These are phyloP conservation scores for Panthera leo DNA, from an alignment of 2,113 vertebrate species.

Conservation along the genomic window DNA sequence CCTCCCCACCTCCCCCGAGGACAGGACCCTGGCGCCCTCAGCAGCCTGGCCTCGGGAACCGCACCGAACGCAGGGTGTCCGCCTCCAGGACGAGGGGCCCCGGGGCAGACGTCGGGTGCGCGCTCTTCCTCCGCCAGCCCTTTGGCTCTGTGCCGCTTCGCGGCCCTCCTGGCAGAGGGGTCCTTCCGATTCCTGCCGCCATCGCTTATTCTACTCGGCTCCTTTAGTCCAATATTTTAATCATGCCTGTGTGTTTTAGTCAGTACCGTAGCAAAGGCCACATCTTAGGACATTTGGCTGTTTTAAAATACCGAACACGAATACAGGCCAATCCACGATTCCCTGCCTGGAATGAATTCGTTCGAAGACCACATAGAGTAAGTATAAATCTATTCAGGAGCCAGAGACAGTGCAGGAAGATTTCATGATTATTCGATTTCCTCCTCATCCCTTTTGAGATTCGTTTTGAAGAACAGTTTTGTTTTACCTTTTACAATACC, in stretches of 20 bases:
- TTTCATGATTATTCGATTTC: not conserved
- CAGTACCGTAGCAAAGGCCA: not conserved
- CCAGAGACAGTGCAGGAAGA: not conserved
- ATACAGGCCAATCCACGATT: not conserved
- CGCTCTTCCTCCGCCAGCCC: not conserved
- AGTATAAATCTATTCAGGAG: not conserved
- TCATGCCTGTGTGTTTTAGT: not conserved
- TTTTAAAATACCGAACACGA: not conserved
- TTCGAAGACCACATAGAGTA: not conserved
- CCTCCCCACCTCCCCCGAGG: too few species aligned
- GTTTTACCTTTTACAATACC: not conserved
- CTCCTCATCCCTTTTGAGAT: not conserved
- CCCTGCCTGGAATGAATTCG: not conserved
- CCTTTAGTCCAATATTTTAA: not conserved
- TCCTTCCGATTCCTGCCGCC: not conserved
- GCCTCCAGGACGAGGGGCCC: too few species aligned
- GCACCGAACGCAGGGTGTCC: too few species aligned
- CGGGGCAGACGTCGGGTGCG: too few species aligned
- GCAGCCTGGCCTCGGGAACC: too few species aligned
- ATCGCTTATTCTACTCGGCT: not conserved
- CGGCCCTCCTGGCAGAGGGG: not conserved
- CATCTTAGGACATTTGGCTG: not conserved
- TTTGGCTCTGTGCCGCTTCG: not conserved
- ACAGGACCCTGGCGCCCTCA: too few species aligned
- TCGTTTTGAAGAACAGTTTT: not conserved